Base-by-base conservation (phyloP, 2,797 vertebrate genomes). In the Myripristis jacobus region DNA sequence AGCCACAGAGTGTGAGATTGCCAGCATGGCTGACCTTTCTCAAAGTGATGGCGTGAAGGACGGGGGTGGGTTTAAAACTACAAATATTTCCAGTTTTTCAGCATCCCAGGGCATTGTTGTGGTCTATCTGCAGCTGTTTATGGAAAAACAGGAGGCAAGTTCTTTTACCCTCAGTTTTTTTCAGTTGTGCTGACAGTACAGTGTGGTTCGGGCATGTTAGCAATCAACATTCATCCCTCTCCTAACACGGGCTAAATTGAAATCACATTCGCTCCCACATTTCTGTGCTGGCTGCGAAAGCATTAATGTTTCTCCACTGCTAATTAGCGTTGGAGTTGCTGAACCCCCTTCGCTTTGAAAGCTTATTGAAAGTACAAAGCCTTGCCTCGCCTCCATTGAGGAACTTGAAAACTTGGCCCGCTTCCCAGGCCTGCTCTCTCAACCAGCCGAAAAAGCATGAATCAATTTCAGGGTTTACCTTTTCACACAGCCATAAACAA, bases 81-180 rank as follows among this genome's bases (percentile, higher is more conserved):
- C 8, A 58, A 77, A 81, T 60, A 83, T 75, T 80, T 91, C 73
- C 70, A 79, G 80, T 72, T 79, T 74, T 69, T 63, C 81, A 65
- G 54, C 67, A 48, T 70, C 59, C 38, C 16, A 6, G 36, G 50
- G 55, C 73, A 74, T 85, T 87, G 82, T 87, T 89, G 82, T 85
- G 88, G 80, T 87, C 47, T 64, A 5, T 73, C 43, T 87, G 41
- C 47, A 76, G 22, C 57, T 88, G 87, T 88, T 92, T 87, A 89
- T 87, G 79, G 83, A 66, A 80, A 85, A 88, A 88, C 86, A 82
- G 57, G 64, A 80, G 69, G 68, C 21, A 0, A 36, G 59, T 18
- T 74, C 36, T 78, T 72, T 56, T 54, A 31, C 75, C 71, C 61
- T 56, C 38, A 52, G 36, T 80, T 15, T 51, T 29, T 69, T 38